Evolutionary conservation across 2,797 vertebrate species (phyloP).

Genomic region (Megalops cyprinoides): DNA sequence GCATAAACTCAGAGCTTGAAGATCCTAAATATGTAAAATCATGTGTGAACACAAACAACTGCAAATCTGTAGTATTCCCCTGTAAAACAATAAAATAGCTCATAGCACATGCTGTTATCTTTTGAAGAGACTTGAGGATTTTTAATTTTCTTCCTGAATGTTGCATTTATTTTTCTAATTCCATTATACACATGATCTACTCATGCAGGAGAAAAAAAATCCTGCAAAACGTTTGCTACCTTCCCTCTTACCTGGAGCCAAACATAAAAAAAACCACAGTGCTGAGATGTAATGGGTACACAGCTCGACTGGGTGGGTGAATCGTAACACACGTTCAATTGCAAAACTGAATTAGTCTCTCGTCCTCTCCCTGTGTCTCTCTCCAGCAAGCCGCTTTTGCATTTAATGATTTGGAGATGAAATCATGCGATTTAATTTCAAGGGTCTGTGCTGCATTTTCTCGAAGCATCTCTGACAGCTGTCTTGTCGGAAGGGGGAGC

Average conservation of each 20-base stretch:
- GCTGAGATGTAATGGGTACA: background rate
- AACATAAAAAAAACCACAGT: constrained; percentile 12
- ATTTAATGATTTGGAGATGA: constrained; percentile 17
- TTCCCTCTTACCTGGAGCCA: background rate
- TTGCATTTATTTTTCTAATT: background rate
- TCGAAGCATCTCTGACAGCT: background rate
- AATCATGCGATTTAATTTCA: constrained; percentile 21
- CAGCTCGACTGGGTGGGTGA: background rate
- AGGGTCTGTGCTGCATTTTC: background rate
- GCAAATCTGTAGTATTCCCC: too few species aligned
- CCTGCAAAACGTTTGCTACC: background rate
- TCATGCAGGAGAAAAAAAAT: background rate
- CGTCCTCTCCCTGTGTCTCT: background rate
- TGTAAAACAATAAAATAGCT: too few species aligned
- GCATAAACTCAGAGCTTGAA: background rate
- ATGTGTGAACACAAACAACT: too few species aligned
- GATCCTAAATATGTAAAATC: background rate
- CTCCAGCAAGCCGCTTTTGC: background rate
- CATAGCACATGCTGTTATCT: too few species aligned
- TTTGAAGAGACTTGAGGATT: background rate
- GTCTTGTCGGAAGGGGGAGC: background rate
- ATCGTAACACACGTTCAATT: constrained; percentile 5
- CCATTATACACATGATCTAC: background rate
- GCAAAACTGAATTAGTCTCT: constrained; percentile 2
- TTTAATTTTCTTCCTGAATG: constrained; percentile 2